Evolutionary conservation across 2,888 invertebrate genomes (phyloP).

Genomic region (Ornithoptera alexandrae): DNA sequence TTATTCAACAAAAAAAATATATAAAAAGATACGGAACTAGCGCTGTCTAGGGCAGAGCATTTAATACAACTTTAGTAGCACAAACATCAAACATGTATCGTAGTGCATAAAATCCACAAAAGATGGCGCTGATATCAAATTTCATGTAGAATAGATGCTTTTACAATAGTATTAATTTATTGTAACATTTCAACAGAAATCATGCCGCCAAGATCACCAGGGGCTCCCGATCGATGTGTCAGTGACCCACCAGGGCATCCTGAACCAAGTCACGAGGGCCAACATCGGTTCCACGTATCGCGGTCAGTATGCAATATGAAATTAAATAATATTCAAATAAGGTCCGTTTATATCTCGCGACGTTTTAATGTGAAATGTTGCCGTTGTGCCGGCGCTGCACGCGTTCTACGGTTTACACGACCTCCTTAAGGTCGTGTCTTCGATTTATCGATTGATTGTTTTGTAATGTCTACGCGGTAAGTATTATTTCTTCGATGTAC

Average conservation of each 20-base stretch:
- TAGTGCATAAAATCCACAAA: constrained; percentile 22
- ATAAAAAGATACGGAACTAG: not conserved
- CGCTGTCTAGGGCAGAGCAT: constrained; percentile 31
- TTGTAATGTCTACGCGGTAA: not conserved
- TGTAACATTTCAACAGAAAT: constrained; percentile 59
- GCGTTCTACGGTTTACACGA: constrained; percentile 27
- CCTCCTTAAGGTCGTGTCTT: constrained; percentile 28
- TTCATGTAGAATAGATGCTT: not conserved
- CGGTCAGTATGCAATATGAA: constrained; percentile 71
- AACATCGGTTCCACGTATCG: constrained; percentile 68
- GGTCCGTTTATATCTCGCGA: constrained; percentile 38
- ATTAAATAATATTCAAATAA: constrained; percentile 44
- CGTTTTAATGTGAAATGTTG: constrained; percentile 37
- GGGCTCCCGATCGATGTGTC: constrained; percentile 55
- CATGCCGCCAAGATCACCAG: constrained; percentile 66
- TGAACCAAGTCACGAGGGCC: constrained; percentile 63
- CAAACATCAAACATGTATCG: too few species aligned
- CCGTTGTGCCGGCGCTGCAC: constrained; percentile 1
- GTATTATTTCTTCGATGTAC: not conserved
- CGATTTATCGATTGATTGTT: constrained; percentile 19
- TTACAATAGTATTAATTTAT: constrained; percentile 32
- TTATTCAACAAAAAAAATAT: too few species aligned
- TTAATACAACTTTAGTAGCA: not conserved
- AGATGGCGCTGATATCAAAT: constrained; percentile 48
- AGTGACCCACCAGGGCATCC: constrained; percentile 54